Base-by-base conservation (phyloP, 2,113 vertebrate genomes). In the Leptobrachium ailaonicum region DNA sequence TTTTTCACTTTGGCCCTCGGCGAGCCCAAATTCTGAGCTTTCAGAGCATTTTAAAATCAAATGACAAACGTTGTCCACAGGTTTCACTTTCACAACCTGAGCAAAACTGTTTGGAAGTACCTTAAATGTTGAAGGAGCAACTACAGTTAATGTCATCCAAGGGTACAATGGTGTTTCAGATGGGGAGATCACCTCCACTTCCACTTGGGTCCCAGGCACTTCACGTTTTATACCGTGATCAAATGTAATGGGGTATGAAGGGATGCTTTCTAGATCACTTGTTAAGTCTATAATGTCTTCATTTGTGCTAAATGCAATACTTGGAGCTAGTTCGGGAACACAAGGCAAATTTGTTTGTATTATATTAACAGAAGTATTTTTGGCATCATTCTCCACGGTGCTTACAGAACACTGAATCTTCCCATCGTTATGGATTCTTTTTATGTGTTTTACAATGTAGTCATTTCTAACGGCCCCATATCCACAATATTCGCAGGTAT, bases 31-130 rank as follows among this genome's bases (percentile, higher is more conserved):
- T 2, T 73, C 62, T 2, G 7, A 2, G 12, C 42, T 2, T 41
- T 69, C 40, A 2, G 67, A 41, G 75, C 50, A 81, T 80, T 95
- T 95, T 70, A 99, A 90, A 83, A 97, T 93, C 8, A 99, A 85
- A 71, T 98, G 96, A 64, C 95, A 96, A 0, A 94, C 90, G 41
- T 95, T 95, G 0, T 97, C 96, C 56, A 97, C 93, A 14, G 95
- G 94, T 89, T 96, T 98, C 62, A 98, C 94, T 10, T 98, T 95
- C n/a, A 98, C 90, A 69, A 99, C 82, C 85, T 99, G 95, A 64
- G 97, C 96, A 79, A 97, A 87, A 84, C 96, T 98, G 80, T 96
- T 97, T 0, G 94, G 90, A 2, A 96, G 96, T 68, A 98, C 95
- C 2, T 92, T 90, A 2, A 98, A 90, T 71, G 96, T 94, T 8